phyloP scores from a whole-genome alignment of 2,113 vertebrate genomes.

The Malurus elegans region DNA sequence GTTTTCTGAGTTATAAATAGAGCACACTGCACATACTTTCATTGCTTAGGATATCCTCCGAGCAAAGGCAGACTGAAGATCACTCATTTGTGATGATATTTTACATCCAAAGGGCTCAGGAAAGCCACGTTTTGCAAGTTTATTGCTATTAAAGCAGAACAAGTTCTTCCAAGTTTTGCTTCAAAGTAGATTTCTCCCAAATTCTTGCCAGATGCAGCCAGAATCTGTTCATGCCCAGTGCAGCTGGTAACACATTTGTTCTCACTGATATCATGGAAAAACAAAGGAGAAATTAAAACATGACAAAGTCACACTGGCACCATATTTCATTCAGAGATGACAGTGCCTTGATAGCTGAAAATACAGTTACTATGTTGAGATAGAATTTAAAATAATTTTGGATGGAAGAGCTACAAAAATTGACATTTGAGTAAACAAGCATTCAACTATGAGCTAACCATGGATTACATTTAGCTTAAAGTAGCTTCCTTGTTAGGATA shows the following conservation, averaged over 20 bases:
- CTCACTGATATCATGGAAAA: background rate
- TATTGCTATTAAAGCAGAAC: background rate
- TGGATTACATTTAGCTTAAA: background rate
- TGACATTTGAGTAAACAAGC: background rate
- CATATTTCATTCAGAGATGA: background rate
- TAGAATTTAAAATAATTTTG: background rate
- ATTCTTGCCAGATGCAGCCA: background rate
- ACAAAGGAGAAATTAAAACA: background rate
- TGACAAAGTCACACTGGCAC: background rate
- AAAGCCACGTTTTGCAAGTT: background rate
- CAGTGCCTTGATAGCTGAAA: background rate
- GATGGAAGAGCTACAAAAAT: background rate
- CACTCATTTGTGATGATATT: too few relatives aligned
- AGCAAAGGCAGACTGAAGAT: background rate
- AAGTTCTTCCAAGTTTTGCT: background rate
- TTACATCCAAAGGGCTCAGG: background rate
- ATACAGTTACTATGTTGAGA: background rate
- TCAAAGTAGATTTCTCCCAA: background rate
- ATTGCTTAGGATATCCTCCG: background rate
- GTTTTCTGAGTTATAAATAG: background rate
- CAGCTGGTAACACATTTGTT: background rate
- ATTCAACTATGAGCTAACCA: background rate
- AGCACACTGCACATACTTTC: fast-evolving
- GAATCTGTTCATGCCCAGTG: background rate
- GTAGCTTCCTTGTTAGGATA: background rate